These are phyloP conservation scores for Onychomys torridus DNA, from an alignment of 2,797 vertebrate genomes.

Conservation along the genomic window DNA sequence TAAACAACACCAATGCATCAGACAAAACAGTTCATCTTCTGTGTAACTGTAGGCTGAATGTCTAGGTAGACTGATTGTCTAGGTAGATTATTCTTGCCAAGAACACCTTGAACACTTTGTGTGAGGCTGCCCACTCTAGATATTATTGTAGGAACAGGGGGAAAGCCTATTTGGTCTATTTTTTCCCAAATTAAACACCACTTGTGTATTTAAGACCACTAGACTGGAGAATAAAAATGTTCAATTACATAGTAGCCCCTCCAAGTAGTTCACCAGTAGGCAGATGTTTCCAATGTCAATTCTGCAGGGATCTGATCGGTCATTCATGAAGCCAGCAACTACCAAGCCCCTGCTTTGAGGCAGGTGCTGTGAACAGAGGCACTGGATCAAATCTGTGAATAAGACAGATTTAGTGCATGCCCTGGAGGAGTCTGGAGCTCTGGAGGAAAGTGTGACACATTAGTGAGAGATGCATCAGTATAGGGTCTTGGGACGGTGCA, in stretches of 20 bases:
- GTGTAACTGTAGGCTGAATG: background rate
- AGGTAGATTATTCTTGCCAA: conserved; percentile 49
- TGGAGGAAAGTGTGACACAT: background rate
- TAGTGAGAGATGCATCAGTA: background rate
- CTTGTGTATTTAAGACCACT: background rate
- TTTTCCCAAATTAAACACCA: conserved; percentile 54
- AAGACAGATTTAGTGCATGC: background rate
- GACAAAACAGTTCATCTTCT: background rate
- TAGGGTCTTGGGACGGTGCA: background rate
- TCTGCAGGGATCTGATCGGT: conserved; percentile 10
- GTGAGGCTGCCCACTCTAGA: conserved; percentile 19
- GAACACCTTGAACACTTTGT: conserved; percentile 49
- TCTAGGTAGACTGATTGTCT: conserved; percentile 54
- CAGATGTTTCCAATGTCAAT: background rate
- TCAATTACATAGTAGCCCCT: background rate
- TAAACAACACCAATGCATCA: background rate
- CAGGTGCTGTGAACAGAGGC: background rate
- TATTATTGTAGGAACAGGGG: conserved; percentile 41
- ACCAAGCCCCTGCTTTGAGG: background rate
- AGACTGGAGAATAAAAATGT: conserved; percentile 33
- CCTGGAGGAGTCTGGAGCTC: background rate
- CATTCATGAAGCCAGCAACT: background rate
- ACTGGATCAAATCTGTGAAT: background rate
- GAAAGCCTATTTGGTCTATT: background rate
- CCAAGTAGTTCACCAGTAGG: background rate